Evolutionary conservation across 2,888 invertebrate species (phyloP).

Genomic region (Lithosia quadra): DNA sequence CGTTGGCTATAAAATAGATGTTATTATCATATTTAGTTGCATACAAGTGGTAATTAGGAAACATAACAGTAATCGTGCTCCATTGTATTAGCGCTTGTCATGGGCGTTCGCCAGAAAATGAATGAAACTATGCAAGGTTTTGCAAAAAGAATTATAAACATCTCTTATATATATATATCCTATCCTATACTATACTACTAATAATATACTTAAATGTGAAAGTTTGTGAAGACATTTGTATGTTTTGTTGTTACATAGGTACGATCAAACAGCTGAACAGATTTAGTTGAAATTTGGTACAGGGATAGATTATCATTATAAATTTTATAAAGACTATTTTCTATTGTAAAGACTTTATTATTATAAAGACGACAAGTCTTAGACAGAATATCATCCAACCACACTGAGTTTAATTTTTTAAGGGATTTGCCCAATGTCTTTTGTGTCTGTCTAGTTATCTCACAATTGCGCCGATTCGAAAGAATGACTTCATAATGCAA

Average conservation of each 20-base stretch:
- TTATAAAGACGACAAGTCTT: too few species aligned
- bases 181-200: too few species aligned
- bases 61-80: not conserved
- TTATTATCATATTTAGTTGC: constrained; percentile 34
- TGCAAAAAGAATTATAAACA: not conserved
- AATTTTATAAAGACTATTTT: too few species aligned
- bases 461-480: not conserved
- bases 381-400: too few species aligned
- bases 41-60: constrained; percentile 32
- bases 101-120: not conserved
- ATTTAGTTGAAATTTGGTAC: too few species aligned
- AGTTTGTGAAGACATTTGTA: too few species aligned
- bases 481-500: not conserved
- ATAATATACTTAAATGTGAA: not conserved
- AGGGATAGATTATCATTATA: too few species aligned
- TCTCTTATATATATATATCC: not conserved
- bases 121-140: not conserved
- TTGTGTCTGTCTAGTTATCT: not conserved
- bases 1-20: constrained; percentile 30
- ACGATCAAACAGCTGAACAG: too few species aligned
- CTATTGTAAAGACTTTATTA: too few species aligned
- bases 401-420: too few species aligned
- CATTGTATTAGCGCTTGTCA: not conserved
- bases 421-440: not conserved
- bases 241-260: too few species aligned